These are phyloP conservation scores for Rhadina sibilatrix DNA, from an alignment of 2,113 vertebrate species.

Conservation along the genomic window DNA sequence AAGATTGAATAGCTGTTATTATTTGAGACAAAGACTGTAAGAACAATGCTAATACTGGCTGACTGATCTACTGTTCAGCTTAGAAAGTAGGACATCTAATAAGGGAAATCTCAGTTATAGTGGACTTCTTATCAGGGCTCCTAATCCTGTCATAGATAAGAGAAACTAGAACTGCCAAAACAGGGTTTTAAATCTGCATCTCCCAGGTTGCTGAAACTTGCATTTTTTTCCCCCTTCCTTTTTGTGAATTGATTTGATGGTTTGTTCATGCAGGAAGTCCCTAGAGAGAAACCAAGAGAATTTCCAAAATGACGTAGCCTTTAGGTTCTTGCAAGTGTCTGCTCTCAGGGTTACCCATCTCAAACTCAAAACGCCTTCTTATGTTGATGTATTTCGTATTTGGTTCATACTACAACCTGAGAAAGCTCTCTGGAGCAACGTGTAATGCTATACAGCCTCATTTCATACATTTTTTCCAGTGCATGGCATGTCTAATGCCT, in stretches of 20 bases:
- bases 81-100: neutral
- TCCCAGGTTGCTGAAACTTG: neutral
- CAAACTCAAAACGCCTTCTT: neutral
- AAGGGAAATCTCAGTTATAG: neutral
- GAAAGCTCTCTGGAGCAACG: neutral
- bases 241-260: neutral
- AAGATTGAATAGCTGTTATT: conserved; percentile 11
- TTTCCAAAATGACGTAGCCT: neutral
- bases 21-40: neutral
- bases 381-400: neutral
- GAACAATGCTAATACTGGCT: neutral
- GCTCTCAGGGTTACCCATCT: neutral
- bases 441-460: neutral
- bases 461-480: neutral
- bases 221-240: neutral
- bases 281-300: neutral
- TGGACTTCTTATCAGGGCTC: neutral
- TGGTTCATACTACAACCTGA: neutral
- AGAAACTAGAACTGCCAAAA: conserved; percentile 1
- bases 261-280: neutral
- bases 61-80: neutral
- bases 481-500: neutral
- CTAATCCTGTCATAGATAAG: conserved; percentile 31
- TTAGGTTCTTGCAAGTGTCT: neutral
- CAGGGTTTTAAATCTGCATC: neutral